These are phyloP conservation scores for Orchesellides sinensis DNA, from an alignment of 2,888 invertebrate genomes.

Conservation along the genomic window DNA sequence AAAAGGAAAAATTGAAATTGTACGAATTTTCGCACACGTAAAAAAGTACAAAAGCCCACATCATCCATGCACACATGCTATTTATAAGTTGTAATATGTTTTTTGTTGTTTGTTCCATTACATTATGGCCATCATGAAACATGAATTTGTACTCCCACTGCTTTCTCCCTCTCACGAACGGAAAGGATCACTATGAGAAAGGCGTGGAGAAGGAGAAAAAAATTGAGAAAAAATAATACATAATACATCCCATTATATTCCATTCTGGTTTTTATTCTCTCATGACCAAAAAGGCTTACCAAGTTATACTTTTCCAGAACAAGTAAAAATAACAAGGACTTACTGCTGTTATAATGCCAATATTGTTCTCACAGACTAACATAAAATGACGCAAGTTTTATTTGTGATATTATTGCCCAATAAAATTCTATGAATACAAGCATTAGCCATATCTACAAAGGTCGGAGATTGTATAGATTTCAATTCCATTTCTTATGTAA, in stretches of 20 bases:
- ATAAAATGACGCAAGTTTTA: constrained; percentile 52
- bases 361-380: not conserved
- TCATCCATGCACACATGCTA: constrained; percentile 31
- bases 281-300: not conserved
- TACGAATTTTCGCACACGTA: constrained; percentile 37
- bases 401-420: constrained; percentile 51
- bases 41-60: constrained; percentile 11
- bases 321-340: not conserved
- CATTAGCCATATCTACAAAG: constrained; percentile 22
- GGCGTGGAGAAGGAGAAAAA: constrained; percentile 35
- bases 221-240: constrained; percentile 13
- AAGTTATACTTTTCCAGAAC: not conserved
- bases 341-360: not conserved
- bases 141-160: constrained; percentile 56
- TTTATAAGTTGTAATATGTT: constrained; percentile 46
- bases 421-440: constrained; percentile 54
- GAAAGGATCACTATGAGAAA: constrained; percentile 51
- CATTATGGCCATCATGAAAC: constrained; percentile 49
- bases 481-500: not conserved
- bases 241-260: constrained; percentile 31
- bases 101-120: constrained; percentile 45
- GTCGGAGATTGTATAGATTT: constrained; percentile 46
- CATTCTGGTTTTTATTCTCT: constrained; percentile 20
- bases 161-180: constrained; percentile 47
- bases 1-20: constrained; percentile 46